These are phyloP conservation scores for Oxyruncus cristatus DNA, from an alignment of 2,113 vertebrate genomes.

Conservation along the genomic window DNA sequence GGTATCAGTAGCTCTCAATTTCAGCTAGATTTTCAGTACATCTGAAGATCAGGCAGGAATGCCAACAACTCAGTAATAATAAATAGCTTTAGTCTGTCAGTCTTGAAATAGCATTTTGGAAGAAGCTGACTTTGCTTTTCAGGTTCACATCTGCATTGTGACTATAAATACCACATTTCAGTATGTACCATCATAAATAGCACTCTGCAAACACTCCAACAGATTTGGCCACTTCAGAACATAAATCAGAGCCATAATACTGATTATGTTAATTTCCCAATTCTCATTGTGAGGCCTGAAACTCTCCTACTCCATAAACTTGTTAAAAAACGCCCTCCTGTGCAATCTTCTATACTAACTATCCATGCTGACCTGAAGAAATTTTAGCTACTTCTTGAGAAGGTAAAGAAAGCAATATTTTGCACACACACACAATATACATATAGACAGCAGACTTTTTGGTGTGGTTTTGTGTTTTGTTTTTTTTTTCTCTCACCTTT, in stretches of 20 bases:
- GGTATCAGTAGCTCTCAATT: not conserved
- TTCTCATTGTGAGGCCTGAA: not conserved
- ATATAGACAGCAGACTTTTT: not conserved
- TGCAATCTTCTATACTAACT: not conserved
- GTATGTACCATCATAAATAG: not conserved
- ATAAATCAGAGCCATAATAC: not conserved
- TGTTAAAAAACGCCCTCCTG: not conserved
- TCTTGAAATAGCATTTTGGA: not conserved
- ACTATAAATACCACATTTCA: not conserved
- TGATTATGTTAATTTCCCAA: not conserved
- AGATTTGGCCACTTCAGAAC: not conserved
- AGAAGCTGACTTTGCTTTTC: not conserved
- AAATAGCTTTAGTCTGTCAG: not conserved
- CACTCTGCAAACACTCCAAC: not conserved
- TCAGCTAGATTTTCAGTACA: not conserved
- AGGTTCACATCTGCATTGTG: not conserved
- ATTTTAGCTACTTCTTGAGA: not conserved
- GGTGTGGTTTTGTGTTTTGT: not conserved
- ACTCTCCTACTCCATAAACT: not conserved
- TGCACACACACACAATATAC: fast-evolving
- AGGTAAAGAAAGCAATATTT: not conserved
- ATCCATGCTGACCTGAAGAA: not conserved
- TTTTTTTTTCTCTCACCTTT: no score
- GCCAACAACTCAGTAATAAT: not conserved
- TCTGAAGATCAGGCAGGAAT: not conserved